Base-by-base conservation (phyloP, 2,888 invertebrate genomes). In the Clanis bilineata region DNA sequence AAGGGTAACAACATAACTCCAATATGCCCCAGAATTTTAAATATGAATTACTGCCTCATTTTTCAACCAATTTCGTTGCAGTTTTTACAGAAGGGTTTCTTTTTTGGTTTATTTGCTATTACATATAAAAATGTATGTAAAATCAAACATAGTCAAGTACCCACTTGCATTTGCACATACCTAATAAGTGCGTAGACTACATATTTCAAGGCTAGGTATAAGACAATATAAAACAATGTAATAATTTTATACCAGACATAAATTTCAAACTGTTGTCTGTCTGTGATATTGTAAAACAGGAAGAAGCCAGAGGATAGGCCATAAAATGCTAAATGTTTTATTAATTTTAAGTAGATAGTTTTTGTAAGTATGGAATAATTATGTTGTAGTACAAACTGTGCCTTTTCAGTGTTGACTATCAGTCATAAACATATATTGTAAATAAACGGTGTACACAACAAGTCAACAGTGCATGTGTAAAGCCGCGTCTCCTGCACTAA, bases 231-330 rank as follows among this genome's bases (percentile, higher is more conserved):
- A 32, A 32, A 32, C 32, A 32, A 32, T 32, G 9, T 32, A 32
- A 7, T 23, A n/a, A 23, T 23, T n/a, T 15, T 47, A n/a, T 47
- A 25, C n/a, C 47, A 15, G 7, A 25, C 23, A 51, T 15, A 7
- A 47, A 25, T 51, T 58, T 47, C 25, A 18, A 25, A n/a, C 47
- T 39, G 44, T 45, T 57, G 66, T 70, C 68, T 72, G 70, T 74
- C 79, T 80, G 80, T 79, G 79, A 76, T 76, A 80, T 72, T 71
- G 62, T 65, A 64, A 71, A 66, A 62, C 70, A 70, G 69, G 65
- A 73, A 64, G 57, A 68, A 63, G 69, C 66, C 72, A 64, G 71
- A 66, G 62, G 59, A 64, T 72, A 68, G 62, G 75, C 72, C 70
- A 72, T 77, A 74, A 55, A 60, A 58, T 62, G 60, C 22, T 45